phyloP scores from a whole-genome alignment of 2,797 vertebrate species.

The Pangasius krempfi region DNA sequence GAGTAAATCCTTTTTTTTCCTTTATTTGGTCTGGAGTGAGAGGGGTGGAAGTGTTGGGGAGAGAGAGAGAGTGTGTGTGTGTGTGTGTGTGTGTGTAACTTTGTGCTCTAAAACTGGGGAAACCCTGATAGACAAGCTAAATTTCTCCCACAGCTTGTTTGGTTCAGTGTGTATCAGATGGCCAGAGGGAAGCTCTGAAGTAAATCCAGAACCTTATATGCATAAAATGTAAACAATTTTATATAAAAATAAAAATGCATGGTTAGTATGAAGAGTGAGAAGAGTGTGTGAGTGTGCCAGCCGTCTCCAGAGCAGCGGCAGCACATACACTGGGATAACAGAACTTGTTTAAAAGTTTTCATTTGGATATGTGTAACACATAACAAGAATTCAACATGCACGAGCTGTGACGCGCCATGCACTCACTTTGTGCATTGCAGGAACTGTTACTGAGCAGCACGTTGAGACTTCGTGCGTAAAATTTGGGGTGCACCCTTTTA shows the following conservation, averaged over 20 bases:
- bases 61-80: constrained; percentile 2
- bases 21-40: constrained; percentile 26
- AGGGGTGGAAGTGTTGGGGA: neutral
- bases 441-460: neutral
- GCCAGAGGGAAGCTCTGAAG: neutral
- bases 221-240: neutral
- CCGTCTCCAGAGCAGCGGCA: neutral
- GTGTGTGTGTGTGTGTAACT: constrained; percentile 13
- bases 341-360: neutral
- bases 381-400: neutral
- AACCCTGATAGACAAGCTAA: neutral
- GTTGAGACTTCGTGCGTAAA: neutral
- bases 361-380: neutral
- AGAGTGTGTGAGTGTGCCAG: neutral
- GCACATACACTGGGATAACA: neutral
- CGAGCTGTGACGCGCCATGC: neutral
- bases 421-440: too few species aligned
- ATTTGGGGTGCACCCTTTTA: neutral
- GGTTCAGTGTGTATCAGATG: neutral
- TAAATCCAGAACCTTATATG: neutral
- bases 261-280: neutral
- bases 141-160: neutral
- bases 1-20: constrained; percentile 4
- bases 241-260: neutral
- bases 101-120: neutral